phyloP scores from a whole-genome alignment of 2,888 invertebrate species.

The Folsomia manolachei region DNA sequence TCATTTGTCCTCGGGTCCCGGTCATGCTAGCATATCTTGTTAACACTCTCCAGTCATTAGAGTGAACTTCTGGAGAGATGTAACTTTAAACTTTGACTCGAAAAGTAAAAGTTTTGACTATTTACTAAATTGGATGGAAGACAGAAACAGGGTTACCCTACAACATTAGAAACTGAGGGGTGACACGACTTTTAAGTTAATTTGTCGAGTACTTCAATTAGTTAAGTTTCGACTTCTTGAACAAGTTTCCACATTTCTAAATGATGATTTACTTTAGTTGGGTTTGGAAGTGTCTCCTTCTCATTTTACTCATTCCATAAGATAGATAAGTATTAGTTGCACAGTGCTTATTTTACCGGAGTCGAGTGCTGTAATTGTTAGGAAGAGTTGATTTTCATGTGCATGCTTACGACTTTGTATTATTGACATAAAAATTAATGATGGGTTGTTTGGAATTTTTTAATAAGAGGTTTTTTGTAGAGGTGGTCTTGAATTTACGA shows the following conservation, averaged over 20 bases:
- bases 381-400: background rate
- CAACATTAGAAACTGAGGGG: too few species aligned
- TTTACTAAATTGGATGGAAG: background rate
- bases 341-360: too few species aligned
- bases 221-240: background rate
- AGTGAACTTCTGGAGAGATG: background rate
- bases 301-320: too few species aligned
- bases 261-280: background rate
- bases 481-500: slow-evolving; percentile 17
- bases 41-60: background rate
- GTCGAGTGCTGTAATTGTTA: too few species aligned
- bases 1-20: slow-evolving; percentile 22
- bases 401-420: background rate
- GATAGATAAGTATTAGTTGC: too few species aligned
- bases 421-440: slow-evolving; percentile 26
- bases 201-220: slow-evolving; percentile 12
- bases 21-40: background rate
- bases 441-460: slow-evolving; percentile 40
- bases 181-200: slow-evolving; percentile 17
- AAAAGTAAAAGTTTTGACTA: background rate
- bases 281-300: too few species aligned
- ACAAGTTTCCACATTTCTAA: background rate
- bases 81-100: background rate
- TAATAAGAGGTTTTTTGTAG: slow-evolving; percentile 38
- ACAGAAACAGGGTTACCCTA: too few species aligned